These are phyloP conservation scores for Chrysolina haemoptera DNA, from an alignment of 2,888 invertebrate species.

Conservation along the genomic window DNA sequence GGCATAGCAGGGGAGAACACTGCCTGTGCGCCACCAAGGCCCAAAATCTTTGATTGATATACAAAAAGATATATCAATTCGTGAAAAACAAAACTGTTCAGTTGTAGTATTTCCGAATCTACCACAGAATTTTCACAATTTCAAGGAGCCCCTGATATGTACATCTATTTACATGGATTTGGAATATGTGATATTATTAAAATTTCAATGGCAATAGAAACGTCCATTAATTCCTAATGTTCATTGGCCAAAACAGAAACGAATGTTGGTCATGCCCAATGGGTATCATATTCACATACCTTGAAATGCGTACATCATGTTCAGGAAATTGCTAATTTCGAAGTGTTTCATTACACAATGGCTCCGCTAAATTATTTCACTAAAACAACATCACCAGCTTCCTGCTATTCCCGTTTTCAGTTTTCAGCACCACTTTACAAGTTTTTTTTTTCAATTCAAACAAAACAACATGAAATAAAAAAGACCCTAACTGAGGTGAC, in stretches of 20 bases:
- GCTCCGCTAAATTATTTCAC: background rate
- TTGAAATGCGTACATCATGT: background rate
- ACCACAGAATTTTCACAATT: too few species aligned
- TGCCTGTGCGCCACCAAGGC: too few species aligned
- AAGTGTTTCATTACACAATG: background rate
- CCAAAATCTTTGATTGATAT: too few species aligned
- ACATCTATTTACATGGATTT: background rate
- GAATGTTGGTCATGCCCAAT: background rate
- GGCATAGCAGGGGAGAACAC: too few species aligned
- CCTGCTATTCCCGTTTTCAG: background rate
- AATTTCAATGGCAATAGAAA: background rate
- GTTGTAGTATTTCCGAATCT: too few species aligned
- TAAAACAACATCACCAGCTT: constrained; percentile 1
- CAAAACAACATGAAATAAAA: too few species aligned
- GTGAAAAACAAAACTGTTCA: too few species aligned
- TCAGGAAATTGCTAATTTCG: background rate
- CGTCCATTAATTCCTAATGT: background rate
- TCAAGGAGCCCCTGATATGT: too few species aligned
- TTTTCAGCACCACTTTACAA: too few species aligned
- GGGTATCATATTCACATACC: background rate
- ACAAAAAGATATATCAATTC: too few species aligned
- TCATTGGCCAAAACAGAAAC: constrained; percentile 2
- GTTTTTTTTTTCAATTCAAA: too few species aligned
- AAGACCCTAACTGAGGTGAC: too few species aligned
- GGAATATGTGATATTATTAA: background rate